These are phyloP conservation scores for Sparidentex hasta DNA, from an alignment of 2,797 vertebrate genomes.

Conservation along the genomic window DNA sequence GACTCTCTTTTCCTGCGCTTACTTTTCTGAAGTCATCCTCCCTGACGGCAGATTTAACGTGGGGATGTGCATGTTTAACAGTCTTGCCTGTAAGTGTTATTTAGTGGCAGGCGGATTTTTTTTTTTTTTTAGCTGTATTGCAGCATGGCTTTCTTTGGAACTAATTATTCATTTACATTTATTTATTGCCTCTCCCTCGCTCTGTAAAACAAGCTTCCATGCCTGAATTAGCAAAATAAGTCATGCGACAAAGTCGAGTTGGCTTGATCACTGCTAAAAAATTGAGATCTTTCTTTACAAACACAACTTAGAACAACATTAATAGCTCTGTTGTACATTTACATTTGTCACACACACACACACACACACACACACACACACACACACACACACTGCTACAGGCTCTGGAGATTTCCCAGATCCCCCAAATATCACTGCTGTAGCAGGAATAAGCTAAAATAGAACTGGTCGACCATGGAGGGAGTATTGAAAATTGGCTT, in stretches of 20 bases:
- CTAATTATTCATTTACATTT: neutral
- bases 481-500: conserved; percentile 46
- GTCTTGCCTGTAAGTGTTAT: neutral
- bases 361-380: conserved; percentile 12
- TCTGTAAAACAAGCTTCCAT: neutral
- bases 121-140: neutral
- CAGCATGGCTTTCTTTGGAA: neutral
- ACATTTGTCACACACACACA: conserved; percentile 6
- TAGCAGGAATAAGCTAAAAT: conserved; percentile 29
- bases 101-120: neutral
- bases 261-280: conserved; percentile 5
- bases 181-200: neutral
- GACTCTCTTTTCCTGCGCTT: conserved; percentile 13
- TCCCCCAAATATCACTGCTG: conserved; percentile 32
- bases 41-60: conserved; percentile 11
- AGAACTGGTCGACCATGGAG: conserved; percentile 38
- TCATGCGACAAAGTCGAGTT: neutral
- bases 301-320: neutral
- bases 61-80: conserved; percentile 3
- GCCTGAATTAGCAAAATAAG: conserved; percentile 13
- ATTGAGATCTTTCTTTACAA: conserved; percentile 9
- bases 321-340: conserved; percentile 1
- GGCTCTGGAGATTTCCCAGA: conserved; percentile 25
- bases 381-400: neutral
- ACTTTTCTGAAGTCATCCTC: neutral